Conservation (phyloP, 2,113 vertebrate genomes). For the Macquaria ambigua region DNA sequence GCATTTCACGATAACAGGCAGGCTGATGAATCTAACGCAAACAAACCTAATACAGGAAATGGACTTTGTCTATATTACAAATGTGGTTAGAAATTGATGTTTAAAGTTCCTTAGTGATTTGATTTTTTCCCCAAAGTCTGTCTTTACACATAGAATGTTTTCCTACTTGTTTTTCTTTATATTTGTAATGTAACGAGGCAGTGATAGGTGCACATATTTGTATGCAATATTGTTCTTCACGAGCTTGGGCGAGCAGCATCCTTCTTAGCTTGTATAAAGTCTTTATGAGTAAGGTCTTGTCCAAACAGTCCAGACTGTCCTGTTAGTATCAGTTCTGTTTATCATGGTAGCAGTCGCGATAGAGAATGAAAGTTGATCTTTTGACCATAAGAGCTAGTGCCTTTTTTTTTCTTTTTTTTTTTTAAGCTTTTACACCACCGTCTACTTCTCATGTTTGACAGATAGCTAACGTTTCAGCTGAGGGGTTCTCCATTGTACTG, state of each 20-base stretch:
- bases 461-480: conserved; percentile 33
- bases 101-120: conserved; percentile 57
- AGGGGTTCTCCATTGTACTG: conserved; percentile 31
- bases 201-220: conserved; percentile 69
- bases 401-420: conserved; percentile 64
- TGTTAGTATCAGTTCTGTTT: conserved; percentile 22
- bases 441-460: conserved; percentile 35
- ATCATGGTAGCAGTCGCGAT: conserved; percentile 5
- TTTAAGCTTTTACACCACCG: conserved; percentile 40
- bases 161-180: conserved; percentile 52
- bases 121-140: conserved; percentile 43
- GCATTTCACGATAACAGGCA: conserved; percentile 70
- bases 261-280: conserved; percentile 40
- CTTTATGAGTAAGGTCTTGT: conserved; percentile 29
- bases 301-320: conserved; percentile 17
- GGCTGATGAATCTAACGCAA: conserved; percentile 47
- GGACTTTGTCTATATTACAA: conserved; percentile 70
- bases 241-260: conserved; percentile 32
- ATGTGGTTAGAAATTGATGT: conserved; percentile 63
- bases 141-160: conserved; percentile 43
- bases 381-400: conserved; percentile 65
- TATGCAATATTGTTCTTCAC: conserved; percentile 57
- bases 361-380: conserved; percentile 19
- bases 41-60: conserved; percentile 64
- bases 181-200: conserved; percentile 55